Evolutionary conservation across 2,888 invertebrate genomes (phyloP), one percentile per base, ranked within the genome.

Genomic region (Ptilodon capucinus): DNA sequence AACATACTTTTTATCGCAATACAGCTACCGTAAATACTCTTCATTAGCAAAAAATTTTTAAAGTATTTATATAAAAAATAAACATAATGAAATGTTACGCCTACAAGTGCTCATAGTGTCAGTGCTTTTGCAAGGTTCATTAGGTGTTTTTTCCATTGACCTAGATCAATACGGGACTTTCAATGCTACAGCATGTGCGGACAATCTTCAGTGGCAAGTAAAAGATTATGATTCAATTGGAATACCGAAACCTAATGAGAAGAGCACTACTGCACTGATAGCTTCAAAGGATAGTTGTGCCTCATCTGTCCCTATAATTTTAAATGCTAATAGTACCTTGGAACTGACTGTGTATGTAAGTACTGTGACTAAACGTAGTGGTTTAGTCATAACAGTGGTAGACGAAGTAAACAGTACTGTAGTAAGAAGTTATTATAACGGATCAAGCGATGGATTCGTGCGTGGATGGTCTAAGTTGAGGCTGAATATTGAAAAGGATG

Each of bases 391-490:
- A 28, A 48, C 46, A 11, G 19, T 42, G 9, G 43, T 76, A n/a
- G 48, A 60, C 16, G 60, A 67, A 51, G 55, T 64, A 38, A 28
- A 57, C 47, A 41, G 40, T 18, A 18, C 40, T 28, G 36, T 57
- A 34, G 11, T 48, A 4, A 45, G 44, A 11, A 58, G 56, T 36
- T 36, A 39, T 14, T 60, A 62, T 39, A 57, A 54, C 19, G 44
- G 46, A 39, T 32, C 48, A 11, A 52, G 40, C 18, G 41, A 55
- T 35, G 48, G 56, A 30, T 71, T 63, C 30, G 44, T 30, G 17
- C 40, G 49, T 6, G 71, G 67, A 28, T 72, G 74, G 73, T 60
- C 48, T 19, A 53, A 39, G 21, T 36, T 75, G 34, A 44, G 42
- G 2, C 35, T 73, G 13, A 36, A 52, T 4, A 51, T 68, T n/a